A percentile compares a stretch with the other conserved stretches of the same genome.
Conservation (phyloP, 2,113 vertebrate species). For the Leucosticte australis region DNA sequence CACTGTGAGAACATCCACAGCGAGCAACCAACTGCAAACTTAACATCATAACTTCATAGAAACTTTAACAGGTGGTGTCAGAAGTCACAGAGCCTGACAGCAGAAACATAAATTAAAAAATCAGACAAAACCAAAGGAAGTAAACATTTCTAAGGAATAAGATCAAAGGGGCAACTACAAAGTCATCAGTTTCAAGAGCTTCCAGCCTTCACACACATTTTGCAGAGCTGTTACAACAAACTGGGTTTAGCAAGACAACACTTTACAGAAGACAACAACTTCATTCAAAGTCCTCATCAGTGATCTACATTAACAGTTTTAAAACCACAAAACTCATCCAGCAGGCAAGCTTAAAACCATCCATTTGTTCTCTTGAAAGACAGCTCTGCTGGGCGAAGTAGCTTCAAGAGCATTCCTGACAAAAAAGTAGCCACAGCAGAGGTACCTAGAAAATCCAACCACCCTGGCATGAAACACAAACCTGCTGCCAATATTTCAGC, state of each 20-base stretch:
- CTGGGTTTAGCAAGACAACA: background rate
- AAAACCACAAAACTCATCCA: background rate
- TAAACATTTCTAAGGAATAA: background rate
- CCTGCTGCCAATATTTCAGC: accelerated
- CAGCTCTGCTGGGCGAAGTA: background rate
- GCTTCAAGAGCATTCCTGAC: background rate
- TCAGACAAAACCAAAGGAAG: background rate
- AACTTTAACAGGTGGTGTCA: background rate
- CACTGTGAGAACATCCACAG: background rate
- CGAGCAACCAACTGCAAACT: background rate
- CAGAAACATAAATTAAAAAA: background rate
- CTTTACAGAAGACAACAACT: background rate
- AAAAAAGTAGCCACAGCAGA: background rate
- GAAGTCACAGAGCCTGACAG: background rate
- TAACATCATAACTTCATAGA: background rate
- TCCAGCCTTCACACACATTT: background rate
- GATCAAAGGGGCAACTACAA: background rate
- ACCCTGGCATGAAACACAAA: background rate
- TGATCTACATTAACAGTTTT: background rate
- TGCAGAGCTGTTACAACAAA: background rate
- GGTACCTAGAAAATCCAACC: background rate
- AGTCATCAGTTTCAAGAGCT: accelerated
- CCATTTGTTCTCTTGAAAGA: background rate
- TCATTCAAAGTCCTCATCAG: background rate
- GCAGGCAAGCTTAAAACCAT: background rate